These are phyloP conservation scores for Galagoides demidoff DNA, from an alignment of 2,797 vertebrate species.

Conservation along the genomic window DNA sequence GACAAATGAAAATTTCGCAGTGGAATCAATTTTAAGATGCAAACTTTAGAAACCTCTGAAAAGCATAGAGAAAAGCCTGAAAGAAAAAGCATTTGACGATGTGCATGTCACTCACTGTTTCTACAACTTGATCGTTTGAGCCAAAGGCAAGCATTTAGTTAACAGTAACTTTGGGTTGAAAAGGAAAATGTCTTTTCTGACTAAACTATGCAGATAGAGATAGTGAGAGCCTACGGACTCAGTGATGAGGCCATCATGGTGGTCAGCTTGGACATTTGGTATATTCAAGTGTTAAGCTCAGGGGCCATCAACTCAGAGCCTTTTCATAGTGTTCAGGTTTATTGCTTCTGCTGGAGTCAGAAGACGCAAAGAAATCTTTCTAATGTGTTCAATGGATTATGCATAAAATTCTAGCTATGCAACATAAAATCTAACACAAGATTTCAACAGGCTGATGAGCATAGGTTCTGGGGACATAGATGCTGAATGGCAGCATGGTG, in stretches of 20 bases:
- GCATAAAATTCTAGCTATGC: constrained; percentile 53
- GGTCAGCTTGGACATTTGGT: constrained; percentile 25
- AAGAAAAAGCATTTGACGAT: not conserved
- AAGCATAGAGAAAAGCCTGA: not conserved
- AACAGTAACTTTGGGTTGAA: not conserved
- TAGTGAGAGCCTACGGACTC: not conserved
- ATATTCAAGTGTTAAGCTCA: constrained; percentile 62
- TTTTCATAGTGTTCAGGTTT: constrained; percentile 45
- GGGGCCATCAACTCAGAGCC: constrained; percentile 48
- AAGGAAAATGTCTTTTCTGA: not conserved
- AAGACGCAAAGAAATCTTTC: constrained; percentile 70
- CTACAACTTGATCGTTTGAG: not conserved
- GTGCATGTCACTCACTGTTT: not conserved
- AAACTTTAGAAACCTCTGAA: not conserved
- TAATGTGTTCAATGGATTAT: constrained; percentile 63
- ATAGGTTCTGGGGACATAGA: not conserved
- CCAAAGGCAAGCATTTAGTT: not conserved
- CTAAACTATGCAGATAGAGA: not conserved
- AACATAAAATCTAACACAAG: constrained; percentile 51
- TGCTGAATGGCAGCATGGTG: not conserved
- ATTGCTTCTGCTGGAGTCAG: constrained; percentile 65
- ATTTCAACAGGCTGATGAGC: not conserved
- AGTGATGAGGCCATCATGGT: not conserved
- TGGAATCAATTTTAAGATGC: not conserved
- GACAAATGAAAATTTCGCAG: not conserved